These are phyloP conservation scores for Epirrhoe tristata DNA, from an alignment of 2,888 invertebrate species.

Conservation along the genomic window DNA sequence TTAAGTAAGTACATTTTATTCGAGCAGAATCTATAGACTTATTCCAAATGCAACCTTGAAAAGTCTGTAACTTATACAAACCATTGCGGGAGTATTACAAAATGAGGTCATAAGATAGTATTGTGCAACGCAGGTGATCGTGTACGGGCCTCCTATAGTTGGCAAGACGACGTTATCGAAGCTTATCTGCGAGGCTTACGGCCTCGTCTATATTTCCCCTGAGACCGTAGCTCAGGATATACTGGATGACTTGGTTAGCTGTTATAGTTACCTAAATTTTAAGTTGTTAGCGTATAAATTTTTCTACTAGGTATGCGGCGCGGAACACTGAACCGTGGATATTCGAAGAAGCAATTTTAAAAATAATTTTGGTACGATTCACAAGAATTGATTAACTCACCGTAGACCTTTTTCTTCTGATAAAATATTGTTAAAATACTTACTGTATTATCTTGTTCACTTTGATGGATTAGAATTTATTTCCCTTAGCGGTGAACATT, in stretches of 20 bases:
- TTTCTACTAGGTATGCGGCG: not conserved
- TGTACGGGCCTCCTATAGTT: slow-evolving; percentile 88
- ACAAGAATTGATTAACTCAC: not conserved
- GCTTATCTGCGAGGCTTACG: slow-evolving; percentile 84
- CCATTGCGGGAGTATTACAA: slow-evolving; percentile 28
- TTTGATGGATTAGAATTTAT: slow-evolving; percentile 5
- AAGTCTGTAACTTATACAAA: not conserved
- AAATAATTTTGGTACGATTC: not conserved
- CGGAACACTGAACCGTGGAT: too few relatives aligned
- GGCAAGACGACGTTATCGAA: slow-evolving; percentile 87
- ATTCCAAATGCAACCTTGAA: not conserved
- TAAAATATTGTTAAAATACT: not conserved
- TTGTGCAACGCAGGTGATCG: slow-evolving; percentile 63
- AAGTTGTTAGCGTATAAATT: not conserved
- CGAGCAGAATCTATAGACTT: not conserved
- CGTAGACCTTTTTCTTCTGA: not conserved
- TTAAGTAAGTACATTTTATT: not conserved
- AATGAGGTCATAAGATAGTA: slow-evolving; percentile 27
- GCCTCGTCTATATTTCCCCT: slow-evolving; percentile 83
- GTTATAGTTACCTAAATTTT: not conserved
- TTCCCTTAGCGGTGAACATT: not conserved
- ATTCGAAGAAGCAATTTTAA: too few relatives aligned
- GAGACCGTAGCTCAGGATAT: slow-evolving; percentile 83
- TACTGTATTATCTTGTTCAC: not conserved
- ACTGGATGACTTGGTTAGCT: slow-evolving; percentile 82